Base-by-base conservation (phyloP, 2,888 invertebrate genomes). In the Trisateles emortualis region DNA sequence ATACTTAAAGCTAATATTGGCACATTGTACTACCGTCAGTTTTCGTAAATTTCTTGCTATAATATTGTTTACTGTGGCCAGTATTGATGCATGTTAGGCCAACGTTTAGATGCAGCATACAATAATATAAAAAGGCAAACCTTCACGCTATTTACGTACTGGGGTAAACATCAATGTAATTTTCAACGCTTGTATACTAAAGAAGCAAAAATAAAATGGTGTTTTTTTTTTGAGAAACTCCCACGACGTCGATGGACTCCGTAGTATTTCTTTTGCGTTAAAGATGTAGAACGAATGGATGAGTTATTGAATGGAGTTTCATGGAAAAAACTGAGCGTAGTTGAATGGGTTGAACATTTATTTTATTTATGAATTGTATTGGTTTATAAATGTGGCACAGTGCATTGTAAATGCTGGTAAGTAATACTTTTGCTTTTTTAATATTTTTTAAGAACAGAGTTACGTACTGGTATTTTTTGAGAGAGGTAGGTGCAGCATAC, bases 171-270 rank as follows among this genome's bases (percentile, higher is more conserved):
- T 32, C 40, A 50, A 50, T 16, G 57, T 62, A 55, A 75, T 76
- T 77, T 66, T 72, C 60, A 64, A 75, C 72, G 74, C 64, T 59
- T 48, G 6, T 13, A 52, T 43, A 60, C 61, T 60, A 72, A 56
- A 29, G 32, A 33, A 35, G 46, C n/a, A 54, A 52, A 64, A 56
- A 47, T 22, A 43, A 39, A 16, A 6, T 11, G 11, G 11, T 4
- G 13, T 32, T 1, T 44, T 56, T 54, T 56, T 70, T 64, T 45
- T 6, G 1, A 43, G 46, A 57, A 52, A 52, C 68, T 60, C 68
- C 59, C 68, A 70, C 52, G 59, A 52, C 32, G 65, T 13, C n/a
- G n/a, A n/a, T 22, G 8, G 6, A 43, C 42, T 8, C 5, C 10
- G 0, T 13, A n/a, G 33, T 33, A 6, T 14, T 13, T 33, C 6